Base-by-base conservation (phyloP, 2,888 invertebrate genomes). In the Phaedon cochleariae region DNA sequence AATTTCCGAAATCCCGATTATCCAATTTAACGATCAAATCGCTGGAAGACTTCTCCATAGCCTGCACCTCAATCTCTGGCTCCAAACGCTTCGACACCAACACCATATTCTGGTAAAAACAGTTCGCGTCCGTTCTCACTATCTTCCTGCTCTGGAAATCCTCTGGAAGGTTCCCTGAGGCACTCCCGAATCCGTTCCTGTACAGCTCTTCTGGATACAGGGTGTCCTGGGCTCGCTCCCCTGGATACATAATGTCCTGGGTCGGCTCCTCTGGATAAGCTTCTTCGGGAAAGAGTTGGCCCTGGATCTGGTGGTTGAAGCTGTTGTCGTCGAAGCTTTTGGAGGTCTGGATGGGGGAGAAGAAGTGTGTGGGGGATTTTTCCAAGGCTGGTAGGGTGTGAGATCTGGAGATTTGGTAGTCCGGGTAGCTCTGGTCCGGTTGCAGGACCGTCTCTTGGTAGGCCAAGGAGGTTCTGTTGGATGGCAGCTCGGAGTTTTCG, bases 391-490 rank as follows among this genome's bases (percentile, higher is more conserved):
- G 73, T 20, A 73, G 69, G 21, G 74, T 81, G 72, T 64, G 83
- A 2, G 75, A 70, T 79, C 73, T 76, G 22, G 60, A 46, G 12
- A 70, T 34, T 2, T 12, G 45, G 67, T 75, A 79, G 34, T 74
- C 73, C 0, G 84, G 84, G 65, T 84, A 84, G 63, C 82, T 81
- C 68, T 84, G 82, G 64, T 84, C 84, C 0, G 84, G 81, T 64
- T 81, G 77, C 18, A 84, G 78, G 54, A 79, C 73, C 62, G 79
- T 74, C 15, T 73, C 76, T 15, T 80, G 79, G 61, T 77, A 74
- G 45, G 73, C 74, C 12, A 74, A 51, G 1, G 79, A 77, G 0
- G 64, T 68, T 7, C 73, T 65, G 59, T 74, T 74, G 7, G 81
- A 81, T 64, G 77, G 81, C 65, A 77, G 78, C 46, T 83, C 83